Evolutionary conservation across 2,797 vertebrate species (phyloP).

Genomic region (Poecilia wingei): DNA sequence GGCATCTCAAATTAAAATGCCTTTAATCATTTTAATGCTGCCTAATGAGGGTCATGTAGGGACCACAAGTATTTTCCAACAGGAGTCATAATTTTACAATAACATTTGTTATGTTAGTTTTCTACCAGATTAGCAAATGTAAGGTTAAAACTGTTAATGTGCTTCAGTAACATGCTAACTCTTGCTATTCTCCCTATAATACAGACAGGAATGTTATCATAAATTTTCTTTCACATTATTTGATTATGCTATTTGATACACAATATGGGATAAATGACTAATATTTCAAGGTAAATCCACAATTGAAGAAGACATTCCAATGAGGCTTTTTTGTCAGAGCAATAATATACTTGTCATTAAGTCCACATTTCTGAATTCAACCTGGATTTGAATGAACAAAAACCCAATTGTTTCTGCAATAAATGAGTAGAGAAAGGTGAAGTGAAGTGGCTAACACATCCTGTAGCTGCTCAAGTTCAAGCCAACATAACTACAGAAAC

Average conservation of each 20-base stretch:
- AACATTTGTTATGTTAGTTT: background rate
- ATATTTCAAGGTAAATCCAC: background rate
- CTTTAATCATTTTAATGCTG: conserved; percentile 1
- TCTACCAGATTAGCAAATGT: background rate
- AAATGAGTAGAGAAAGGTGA: background rate
- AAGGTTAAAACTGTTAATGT: background rate
- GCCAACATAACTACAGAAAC: background rate
- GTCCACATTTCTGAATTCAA: background rate
- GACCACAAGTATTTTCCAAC: background rate
- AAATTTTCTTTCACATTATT: background rate
- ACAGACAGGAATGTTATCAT: background rate
- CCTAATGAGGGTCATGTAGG: background rate
- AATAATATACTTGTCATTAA: background rate
- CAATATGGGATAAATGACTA: background rate
- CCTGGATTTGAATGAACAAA: background rate
- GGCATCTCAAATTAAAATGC: background rate
- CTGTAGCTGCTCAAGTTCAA: background rate
- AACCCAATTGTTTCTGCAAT: background rate
- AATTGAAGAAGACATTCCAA: background rate
- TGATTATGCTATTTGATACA: background rate
- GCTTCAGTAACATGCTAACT: background rate
- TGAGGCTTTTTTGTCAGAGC: background rate
- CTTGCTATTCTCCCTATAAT: background rate
- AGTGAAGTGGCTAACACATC: background rate
- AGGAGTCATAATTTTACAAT: background rate